Conservation (phyloP, 2,113 vertebrate genomes). For the Cygnus atratus region DNA sequence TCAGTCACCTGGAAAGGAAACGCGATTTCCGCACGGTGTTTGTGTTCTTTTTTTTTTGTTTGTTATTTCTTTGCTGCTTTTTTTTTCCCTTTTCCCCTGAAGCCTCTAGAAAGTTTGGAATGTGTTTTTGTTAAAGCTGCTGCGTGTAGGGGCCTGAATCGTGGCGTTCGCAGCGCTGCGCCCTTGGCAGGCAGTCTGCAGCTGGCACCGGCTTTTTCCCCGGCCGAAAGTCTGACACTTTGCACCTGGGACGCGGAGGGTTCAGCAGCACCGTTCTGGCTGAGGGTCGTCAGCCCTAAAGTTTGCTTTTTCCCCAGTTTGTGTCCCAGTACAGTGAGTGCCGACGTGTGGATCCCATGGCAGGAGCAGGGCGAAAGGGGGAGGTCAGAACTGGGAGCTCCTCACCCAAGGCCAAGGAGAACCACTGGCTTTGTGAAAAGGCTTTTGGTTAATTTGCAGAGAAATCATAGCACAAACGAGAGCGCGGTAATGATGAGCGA, state of each 20-base stretch:
- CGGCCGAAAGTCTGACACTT: not conserved
- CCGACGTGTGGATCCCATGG: not conserved
- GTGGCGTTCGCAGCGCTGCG: not conserved
- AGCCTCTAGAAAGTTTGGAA: slow-evolving; percentile 59
- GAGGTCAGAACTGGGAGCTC: not conserved
- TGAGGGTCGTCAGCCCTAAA: not conserved
- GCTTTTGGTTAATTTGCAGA: not conserved
- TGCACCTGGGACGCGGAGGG: not conserved
- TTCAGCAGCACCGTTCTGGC: not conserved
- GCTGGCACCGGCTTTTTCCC: not conserved
- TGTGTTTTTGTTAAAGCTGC: slow-evolving; percentile 41
- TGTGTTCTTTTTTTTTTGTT: slow-evolving; percentile 26
- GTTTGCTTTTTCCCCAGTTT: not conserved
- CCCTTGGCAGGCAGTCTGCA: not conserved
- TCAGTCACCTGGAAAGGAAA: slow-evolving; percentile 54
- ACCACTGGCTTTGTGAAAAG: not conserved
- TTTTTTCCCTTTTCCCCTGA: not conserved
- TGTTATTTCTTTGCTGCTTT: not conserved
- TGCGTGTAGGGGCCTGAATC: slow-evolving; percentile 51
- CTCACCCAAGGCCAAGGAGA: not conserved
- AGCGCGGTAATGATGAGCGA: not conserved
- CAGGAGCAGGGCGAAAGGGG: not conserved
- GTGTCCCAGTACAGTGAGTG: not conserved
- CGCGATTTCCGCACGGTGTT: slow-evolving; percentile 17
- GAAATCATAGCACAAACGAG: not conserved